Base-by-base conservation (phyloP, 2,113 vertebrate genomes). In the Coturnix japonica region DNA sequence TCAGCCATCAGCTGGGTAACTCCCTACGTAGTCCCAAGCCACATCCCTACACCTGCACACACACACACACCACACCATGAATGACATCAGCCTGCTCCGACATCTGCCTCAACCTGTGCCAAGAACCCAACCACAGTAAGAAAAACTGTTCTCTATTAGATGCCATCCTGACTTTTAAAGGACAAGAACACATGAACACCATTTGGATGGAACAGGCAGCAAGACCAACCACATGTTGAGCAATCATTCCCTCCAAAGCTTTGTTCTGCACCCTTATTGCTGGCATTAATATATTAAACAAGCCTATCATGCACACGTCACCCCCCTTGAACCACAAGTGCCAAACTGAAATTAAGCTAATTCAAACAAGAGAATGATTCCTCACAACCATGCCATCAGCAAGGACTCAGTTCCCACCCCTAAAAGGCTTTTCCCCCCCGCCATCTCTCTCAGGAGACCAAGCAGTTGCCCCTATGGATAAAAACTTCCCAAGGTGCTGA, bases 31-130 rank as follows among this genome's bases (percentile, higher is more conserved):
- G 39, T 31, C n/a, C 15, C 41, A 75, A 20, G 53, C 56, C 9
- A 8, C 0, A 0, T 35, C 22, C 64, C 18, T 1, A 1, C 7
- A 49, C 18, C 49, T 20, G 30, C 31, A 64, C 6, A 59, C 37
- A 64, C 6, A 59, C 37, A 37, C 19, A 5, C 2, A 9, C 23
- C 66, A 84, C 54, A 77, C 61, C 39, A 60, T 0, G 0, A 70
- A n/a, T 0, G 0, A 7, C 39, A 65, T 2, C 0, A 0, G 28
- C 26, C n/a, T 74, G 12, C 22, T 26, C 37, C 2, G 25, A 37
- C 7, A 51, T 4, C 22, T 2, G 1, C 47, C 54, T 46, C 19
- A 59, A n/a, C 11, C n/a, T 22, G 11, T 5, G 20, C 57, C 70
- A 90, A 85, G 37, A 83, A 13, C 1, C 16, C 37, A 37, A 54